A percentile compares a stretch with the other conserved stretches of the same genome.
Conservation (phyloP, 2,888 invertebrate species). For the Minunthozetes semirufus region DNA sequence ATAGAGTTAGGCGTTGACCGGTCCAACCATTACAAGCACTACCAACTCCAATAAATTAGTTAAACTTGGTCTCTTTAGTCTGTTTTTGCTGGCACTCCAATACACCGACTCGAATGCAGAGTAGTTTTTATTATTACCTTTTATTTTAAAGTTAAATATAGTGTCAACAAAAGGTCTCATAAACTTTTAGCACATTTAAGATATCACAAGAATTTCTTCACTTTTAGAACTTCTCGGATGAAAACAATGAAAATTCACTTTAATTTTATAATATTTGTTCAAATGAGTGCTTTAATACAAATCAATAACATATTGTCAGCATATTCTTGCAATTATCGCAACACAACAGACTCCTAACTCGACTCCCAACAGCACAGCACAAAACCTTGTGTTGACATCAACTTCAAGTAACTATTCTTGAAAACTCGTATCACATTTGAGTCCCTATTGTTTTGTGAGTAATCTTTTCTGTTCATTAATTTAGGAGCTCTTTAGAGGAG, state of each 20-base stretch:
- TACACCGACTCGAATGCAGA: not conserved
- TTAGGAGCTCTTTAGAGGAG: no score
- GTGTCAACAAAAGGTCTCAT: conserved; percentile 1
- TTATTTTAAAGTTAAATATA: not conserved
- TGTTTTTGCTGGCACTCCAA: not conserved
- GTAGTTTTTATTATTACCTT: conserved; percentile 1
- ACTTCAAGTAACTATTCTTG: not conserved
- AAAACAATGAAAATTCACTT: not conserved
- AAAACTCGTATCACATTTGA: not conserved
- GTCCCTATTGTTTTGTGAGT: not conserved
- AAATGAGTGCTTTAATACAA: not conserved
- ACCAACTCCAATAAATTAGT: conserved; percentile 12
- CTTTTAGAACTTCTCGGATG: not conserved
- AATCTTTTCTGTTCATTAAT: not conserved
- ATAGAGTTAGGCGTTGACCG: conserved; percentile 27
- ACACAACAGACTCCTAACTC: not conserved
- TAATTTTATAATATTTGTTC: not conserved
- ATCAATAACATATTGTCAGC: not conserved
- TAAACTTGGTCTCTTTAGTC: conserved; percentile 19
- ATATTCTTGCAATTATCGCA: not conserved
- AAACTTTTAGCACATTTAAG: conserved; percentile 3
- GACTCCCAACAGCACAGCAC: not conserved
- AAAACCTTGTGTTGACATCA: not conserved
- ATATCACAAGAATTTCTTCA: not conserved
- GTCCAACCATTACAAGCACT: conserved; percentile 13